Conservation (phyloP, 2,888 invertebrate genomes). For the Antheraea assamensis region DNA sequence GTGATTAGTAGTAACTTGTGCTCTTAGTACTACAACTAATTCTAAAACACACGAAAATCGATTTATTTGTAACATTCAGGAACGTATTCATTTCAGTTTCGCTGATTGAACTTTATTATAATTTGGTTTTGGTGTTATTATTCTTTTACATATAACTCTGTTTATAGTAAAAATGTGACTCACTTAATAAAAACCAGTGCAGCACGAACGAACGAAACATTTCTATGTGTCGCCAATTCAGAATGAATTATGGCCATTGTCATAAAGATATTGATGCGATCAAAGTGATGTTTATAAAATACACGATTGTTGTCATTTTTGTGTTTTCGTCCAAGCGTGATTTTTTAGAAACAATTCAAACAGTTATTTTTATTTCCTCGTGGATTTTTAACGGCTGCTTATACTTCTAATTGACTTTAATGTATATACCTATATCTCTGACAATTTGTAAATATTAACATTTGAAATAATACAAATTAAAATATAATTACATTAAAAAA, state of each 20-base stretch:
- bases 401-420: neutral
- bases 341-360: neutral
- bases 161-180: neutral
- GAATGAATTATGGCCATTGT: neutral
- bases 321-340: neutral
- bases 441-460: too few relatives aligned
- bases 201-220: neutral
- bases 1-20: slow-evolving; percentile 21
- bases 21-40: slow-evolving; percentile 10
- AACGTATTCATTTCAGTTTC: neutral
- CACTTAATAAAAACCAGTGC: neutral
- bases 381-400: neutral
- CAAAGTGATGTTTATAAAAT: neutral
- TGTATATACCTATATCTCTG: neutral
- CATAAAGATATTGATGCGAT: neutral
- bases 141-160: too few relatives aligned
- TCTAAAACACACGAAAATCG: too few relatives aligned
- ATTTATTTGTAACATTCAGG: too few relatives aligned
- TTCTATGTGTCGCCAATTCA: neutral
- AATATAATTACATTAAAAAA: too few relatives aligned
- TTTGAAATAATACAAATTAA: too few relatives aligned
- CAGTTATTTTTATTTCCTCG: neutral
- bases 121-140: too few relatives aligned
- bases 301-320: neutral
- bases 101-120: too few relatives aligned